These are phyloP conservation scores for Pachyuromys duprasi DNA, from an alignment of 2,797 vertebrate genomes.

Conservation along the genomic window DNA sequence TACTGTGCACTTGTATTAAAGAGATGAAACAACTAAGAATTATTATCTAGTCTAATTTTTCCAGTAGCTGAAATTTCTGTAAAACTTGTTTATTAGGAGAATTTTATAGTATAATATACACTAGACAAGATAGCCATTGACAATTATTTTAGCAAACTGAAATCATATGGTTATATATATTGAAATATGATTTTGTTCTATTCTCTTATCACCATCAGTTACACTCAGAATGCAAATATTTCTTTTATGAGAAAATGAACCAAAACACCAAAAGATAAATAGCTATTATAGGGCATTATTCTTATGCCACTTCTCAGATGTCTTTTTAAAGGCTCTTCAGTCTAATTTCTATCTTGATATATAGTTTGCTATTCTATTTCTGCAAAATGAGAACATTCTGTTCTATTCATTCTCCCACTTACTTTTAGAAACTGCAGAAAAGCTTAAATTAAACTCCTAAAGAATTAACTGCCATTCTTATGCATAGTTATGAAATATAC, in stretches of 20 bases:
- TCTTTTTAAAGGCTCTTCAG: slow-evolving; percentile 72
- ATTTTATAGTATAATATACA: not conserved
- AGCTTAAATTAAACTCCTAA: slow-evolving; percentile 77
- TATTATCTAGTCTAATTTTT: slow-evolving; percentile 9
- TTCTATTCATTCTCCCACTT: slow-evolving; percentile 71
- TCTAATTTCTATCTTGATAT: slow-evolving; percentile 73
- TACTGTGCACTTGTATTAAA: not conserved
- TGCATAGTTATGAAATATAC: slow-evolving; percentile 63
- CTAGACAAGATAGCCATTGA: not conserved
- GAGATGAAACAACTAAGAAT: slow-evolving; percentile 8
- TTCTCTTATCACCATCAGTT: slow-evolving; percentile 47
- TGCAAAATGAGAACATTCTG: slow-evolving; percentile 75
- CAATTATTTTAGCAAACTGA: slow-evolving; percentile 41
- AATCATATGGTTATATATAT: not conserved
- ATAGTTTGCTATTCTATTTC: slow-evolving; percentile 78
- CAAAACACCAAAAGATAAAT: slow-evolving; percentile 63
- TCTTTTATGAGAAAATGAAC: slow-evolving; percentile 62
- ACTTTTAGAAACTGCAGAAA: slow-evolving; percentile 74
- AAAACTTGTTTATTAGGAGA: not conserved
- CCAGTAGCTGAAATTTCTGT: not conserved
- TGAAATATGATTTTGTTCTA: slow-evolving; percentile 38
- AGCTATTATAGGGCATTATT: slow-evolving; percentile 61
- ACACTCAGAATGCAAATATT: slow-evolving; percentile 27
- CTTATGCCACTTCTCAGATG: slow-evolving; percentile 47
- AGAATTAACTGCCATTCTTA: slow-evolving; percentile 71